Percentiles rank a stretch among this genome's conserved stretches.
Evolutionary conservation across 2,113 vertebrate species (phyloP).

Genomic region (Arothron firmamentum): DNA sequence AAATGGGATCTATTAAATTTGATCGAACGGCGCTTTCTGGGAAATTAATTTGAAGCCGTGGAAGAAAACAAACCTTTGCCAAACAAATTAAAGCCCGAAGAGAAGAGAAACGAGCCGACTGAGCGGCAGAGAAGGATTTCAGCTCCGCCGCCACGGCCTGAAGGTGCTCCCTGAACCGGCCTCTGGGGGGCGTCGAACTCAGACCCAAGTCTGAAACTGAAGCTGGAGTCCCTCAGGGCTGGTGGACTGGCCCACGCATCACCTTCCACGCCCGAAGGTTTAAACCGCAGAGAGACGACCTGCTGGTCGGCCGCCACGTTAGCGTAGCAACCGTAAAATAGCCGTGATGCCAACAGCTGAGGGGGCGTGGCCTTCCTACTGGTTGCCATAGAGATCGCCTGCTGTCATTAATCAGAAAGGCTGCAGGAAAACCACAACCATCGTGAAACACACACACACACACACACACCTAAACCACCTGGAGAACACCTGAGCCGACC

Average conservation of each 20-base stretch:
- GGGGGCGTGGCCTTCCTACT: slow-evolving; percentile 34
- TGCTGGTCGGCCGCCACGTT: no score
- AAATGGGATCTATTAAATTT: slow-evolving; percentile 12
- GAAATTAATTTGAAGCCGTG: slow-evolving; percentile 26
- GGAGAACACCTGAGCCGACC: neutral
- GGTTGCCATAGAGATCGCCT: slow-evolving; percentile 25
- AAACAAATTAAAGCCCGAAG: slow-evolving; percentile 30
- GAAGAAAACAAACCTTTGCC: slow-evolving; percentile 31
- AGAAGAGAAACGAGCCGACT: slow-evolving; percentile 19
- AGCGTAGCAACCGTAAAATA: no score
- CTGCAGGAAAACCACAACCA: slow-evolving; percentile 11
- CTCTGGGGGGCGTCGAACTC: no score
- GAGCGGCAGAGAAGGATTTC: slow-evolving; percentile 3
- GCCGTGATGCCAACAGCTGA: no score
- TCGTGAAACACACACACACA: neutral
- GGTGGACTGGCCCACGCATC: no score
- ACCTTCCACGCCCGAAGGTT: no score
- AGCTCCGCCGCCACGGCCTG: no score
- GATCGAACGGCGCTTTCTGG: slow-evolving; percentile 20
- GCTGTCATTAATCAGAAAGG: slow-evolving; percentile 42
- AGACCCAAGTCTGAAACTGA: no score
- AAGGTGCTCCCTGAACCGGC: no score
- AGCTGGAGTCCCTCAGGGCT: no score
- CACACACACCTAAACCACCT: no score
- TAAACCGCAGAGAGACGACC: no score